A percentile compares a stretch with the other conserved stretches of the same genome.
phyloP scores from a whole-genome alignment of 2,888 invertebrate species.

The Carabus problematicus region DNA sequence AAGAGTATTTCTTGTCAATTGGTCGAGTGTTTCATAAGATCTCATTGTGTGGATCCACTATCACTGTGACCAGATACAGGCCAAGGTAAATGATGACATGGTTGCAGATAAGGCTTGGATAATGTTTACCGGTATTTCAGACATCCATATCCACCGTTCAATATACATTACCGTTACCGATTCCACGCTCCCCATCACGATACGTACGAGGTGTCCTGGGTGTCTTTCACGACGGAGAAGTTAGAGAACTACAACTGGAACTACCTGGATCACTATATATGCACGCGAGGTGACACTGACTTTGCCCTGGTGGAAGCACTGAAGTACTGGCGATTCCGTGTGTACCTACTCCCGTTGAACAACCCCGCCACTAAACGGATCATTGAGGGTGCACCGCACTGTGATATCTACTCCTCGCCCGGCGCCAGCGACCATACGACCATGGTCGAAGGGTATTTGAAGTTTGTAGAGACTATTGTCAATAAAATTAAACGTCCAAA shows the following conservation, averaged over 20 bases:
- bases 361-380: constrained; percentile 82
- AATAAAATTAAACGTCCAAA: constrained; percentile 86
- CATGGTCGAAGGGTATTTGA: constrained; percentile 75
- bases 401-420: constrained; percentile 83
- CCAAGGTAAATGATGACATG: constrained; percentile 82
- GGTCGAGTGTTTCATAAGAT: constrained; percentile 95
- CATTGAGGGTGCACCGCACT: constrained; percentile 75
- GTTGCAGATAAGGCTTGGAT: too few species aligned
- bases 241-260: constrained; percentile 98
- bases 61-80: constrained; percentile 91
- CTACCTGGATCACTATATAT: constrained; percentile 96
- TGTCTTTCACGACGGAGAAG: constrained; percentile 93
- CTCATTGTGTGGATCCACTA: constrained; percentile 84
- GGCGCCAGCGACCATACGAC: constrained; percentile 68
- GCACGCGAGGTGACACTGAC: constrained; percentile 91
- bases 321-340: constrained; percentile 74
- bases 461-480: constrained; percentile 84
- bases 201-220: constrained; percentile 93
- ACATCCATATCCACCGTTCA: constrained; percentile 92
- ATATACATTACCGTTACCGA: constrained; percentile 89
- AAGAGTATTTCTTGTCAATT: constrained; percentile 88
- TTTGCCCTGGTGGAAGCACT: constrained; percentile 86
- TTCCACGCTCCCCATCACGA: constrained; percentile 93
- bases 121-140: constrained; percentile 66
- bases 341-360: constrained; percentile 84